A percentile compares a stretch with the other conserved stretches of the same genome.
Conservation (phyloP, 1,140 invertebrate genomes). For the Drosophila funebris region DNA sequence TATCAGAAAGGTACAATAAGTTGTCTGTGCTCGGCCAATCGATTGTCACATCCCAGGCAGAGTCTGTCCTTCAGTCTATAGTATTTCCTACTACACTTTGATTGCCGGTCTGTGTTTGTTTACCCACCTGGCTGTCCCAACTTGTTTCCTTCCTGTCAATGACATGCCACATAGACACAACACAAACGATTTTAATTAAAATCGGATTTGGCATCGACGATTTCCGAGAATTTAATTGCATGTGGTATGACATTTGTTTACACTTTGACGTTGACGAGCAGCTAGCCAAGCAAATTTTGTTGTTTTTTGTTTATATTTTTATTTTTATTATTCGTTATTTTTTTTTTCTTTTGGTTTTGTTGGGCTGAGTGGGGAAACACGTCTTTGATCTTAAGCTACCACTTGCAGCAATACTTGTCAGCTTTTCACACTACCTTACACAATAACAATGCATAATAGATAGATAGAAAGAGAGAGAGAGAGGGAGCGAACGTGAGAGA, state of each 20-base stretch:
- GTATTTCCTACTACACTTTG: neutral
- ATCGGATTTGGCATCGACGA: constrained; percentile 76
- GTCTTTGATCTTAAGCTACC: constrained; percentile 53
- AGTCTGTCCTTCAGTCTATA: neutral
- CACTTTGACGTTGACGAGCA: constrained; percentile 36
- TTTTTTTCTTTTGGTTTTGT: neutral
- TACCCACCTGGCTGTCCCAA: constrained; percentile 45
- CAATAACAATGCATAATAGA: constrained; percentile 8
- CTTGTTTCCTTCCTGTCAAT: constrained; percentile 65
- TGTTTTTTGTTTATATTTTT: constrained; percentile 3
- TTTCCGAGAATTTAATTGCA: constrained; percentile 73
- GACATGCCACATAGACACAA: constrained; percentile 46
- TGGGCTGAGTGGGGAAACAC: neutral
- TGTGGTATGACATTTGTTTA: constrained; percentile 70
- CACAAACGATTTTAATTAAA: constrained; percentile 77
- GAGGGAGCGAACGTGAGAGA: too few relatives aligned
- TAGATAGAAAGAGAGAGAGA: too few relatives aligned
- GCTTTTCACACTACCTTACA: constrained; percentile 17
- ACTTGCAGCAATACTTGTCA: constrained; percentile 48
- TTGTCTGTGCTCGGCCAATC: constrained; percentile 7
- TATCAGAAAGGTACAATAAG: constrained; percentile 27
- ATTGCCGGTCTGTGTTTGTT: constrained; percentile 34
- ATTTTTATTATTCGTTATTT: neutral
- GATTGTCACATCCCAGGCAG: neutral
- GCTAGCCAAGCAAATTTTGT: neutral